phyloP scores from a whole-genome alignment of 2,113 vertebrate species.

The Corvus hawaiiensis region DNA sequence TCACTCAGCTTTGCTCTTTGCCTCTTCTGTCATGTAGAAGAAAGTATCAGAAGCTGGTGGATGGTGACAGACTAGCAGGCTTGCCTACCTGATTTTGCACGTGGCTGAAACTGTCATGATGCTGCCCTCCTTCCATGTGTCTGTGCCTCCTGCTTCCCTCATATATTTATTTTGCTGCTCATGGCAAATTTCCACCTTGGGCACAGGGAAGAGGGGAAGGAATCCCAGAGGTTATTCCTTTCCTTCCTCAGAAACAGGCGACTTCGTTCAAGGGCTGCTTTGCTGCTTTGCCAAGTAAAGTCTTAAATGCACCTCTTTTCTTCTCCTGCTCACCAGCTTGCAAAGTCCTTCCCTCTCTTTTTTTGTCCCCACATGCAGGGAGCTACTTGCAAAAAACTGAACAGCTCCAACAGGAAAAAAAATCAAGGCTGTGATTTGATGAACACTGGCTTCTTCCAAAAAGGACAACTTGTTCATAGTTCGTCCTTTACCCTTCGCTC shows the following conservation, averaged over 20 bases:
- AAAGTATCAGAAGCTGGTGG: not conserved
- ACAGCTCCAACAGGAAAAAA: not conserved
- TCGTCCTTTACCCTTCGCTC: not conserved
- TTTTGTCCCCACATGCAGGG: not conserved
- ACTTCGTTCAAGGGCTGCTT: not conserved
- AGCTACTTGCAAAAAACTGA: not conserved
- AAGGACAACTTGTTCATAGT: slow-evolving; percentile 1
- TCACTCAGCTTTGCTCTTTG: not conserved
- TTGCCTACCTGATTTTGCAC: not conserved
- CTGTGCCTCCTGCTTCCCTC: not conserved
- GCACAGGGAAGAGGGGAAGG: not conserved
- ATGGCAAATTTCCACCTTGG: not conserved
- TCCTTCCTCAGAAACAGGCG: not conserved
- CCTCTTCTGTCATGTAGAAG: not conserved
- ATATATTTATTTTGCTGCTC: not conserved
- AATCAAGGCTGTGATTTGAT: not conserved
- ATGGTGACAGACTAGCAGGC: not conserved
- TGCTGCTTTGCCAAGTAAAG: not conserved
- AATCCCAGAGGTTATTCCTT: not conserved
- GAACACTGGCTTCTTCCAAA: not conserved
- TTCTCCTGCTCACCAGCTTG: not conserved
- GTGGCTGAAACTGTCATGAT: not conserved
- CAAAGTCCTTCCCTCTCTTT: not conserved
- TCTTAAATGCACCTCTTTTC: not conserved
- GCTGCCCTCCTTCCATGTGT: not conserved